Evolutionary conservation across 2,888 invertebrate genomes (phyloP), one percentile per base, ranked within the genome.

Genomic region (Abscondita cerata): DNA sequence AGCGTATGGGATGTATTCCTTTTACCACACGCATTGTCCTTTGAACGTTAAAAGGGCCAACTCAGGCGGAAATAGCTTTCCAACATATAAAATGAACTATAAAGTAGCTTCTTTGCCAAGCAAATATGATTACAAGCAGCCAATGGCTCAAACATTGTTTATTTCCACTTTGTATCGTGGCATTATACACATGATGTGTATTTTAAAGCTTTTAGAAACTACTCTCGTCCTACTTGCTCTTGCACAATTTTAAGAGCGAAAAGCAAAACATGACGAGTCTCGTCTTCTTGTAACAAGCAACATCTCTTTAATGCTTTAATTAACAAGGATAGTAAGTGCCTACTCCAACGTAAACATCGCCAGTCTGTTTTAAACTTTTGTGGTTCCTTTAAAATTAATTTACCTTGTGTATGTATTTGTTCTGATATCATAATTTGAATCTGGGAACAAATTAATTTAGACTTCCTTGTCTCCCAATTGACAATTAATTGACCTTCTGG

Each of bases 21-120:
- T 78, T 78, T 75, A 73, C 73, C 75, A 66, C 65, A 76, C 77
- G 75, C 76, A 78, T 78, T 78, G 78, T 77, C 78, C 77, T 77
- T 78, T 78, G 77, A 76, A 74, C 72, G 74, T 72, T 71, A 73
- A 78, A 77, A 75, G 76, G 74, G 70, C 72, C 76, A 75, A 78
- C 74, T 72, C 73, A 76, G 73, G 76, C 70, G 78, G 78, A 78
- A 78, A 77, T 71, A 70, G 73, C 70, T 73, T 74, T 73, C 67
- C 73, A 72, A 61, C 68, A 74, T 71, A 73, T 72, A 76, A 77
- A 78, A 77, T 77, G 75, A 78, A 78, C 75, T 75, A 76, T 76
- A 76, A 77, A 76, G 78, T 72, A 69, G 70, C 72, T 76, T 76
- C 75, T 76, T 75, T 75, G 74, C 73, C 73, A 71, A 66, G 74